phyloP scores from a whole-genome alignment of 2,888 invertebrate genomes.

The Troides oblongomaculatus region DNA sequence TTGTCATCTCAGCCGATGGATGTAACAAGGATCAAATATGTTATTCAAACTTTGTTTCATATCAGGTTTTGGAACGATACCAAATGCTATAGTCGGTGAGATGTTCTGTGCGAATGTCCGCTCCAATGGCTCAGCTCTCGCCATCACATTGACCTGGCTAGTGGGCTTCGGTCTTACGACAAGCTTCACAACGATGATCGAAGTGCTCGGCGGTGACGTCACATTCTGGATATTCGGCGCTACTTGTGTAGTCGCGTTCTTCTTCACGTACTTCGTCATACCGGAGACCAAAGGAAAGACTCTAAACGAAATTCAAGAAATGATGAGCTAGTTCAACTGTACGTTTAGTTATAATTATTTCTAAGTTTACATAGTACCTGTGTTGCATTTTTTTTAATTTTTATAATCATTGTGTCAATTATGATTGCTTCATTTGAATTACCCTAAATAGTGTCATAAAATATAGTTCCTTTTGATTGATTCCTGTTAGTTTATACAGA shows the following conservation, averaged over 20 bases:
- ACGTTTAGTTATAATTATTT: background rate
- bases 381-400: background rate
- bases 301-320: slow-evolving; percentile 47
- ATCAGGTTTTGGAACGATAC: slow-evolving; percentile 50
- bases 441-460: too few relatives aligned
- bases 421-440: too few relatives aligned
- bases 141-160: slow-evolving; percentile 45
- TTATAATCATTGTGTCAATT: too few relatives aligned
- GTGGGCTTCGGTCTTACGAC: slow-evolving; percentile 45
- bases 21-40: too few relatives aligned
- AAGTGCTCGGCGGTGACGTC: slow-evolving; percentile 42
- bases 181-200: slow-evolving; percentile 43
- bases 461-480: too few relatives aligned
- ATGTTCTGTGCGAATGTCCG: slow-evolving; percentile 50
- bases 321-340: slow-evolving; percentile 40
- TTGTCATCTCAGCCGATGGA: too few relatives aligned
- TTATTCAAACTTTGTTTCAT: slow-evolving; percentile 1
- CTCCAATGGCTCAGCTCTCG: slow-evolving; percentile 44
- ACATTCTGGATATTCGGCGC: slow-evolving; percentile 50
- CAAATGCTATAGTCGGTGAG: slow-evolving; percentile 48
- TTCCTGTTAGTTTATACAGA: too few relatives aligned
- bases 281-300: slow-evolving; percentile 53
- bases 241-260: slow-evolving; percentile 42
- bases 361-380: background rate
- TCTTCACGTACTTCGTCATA: slow-evolving; percentile 43